Evolutionary conservation across 1,140 invertebrate species (phyloP).

Genomic region (Rhynchophorus ferrugineus): DNA sequence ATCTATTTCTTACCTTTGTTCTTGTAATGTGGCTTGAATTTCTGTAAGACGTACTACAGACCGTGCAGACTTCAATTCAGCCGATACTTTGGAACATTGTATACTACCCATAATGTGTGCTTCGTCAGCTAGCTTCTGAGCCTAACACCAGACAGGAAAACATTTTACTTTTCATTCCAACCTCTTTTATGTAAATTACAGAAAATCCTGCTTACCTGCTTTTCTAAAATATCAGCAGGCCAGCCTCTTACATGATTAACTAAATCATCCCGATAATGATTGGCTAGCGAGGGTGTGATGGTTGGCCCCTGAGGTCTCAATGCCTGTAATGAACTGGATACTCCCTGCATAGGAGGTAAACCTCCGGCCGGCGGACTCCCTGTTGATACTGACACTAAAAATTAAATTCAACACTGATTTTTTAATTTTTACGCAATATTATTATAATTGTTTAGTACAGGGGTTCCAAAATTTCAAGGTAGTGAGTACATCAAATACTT

Average conservation of each 20-base stretch:
- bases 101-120: slow-evolving; percentile 76
- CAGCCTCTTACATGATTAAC: slow-evolving; percentile 86
- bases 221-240: slow-evolving; percentile 86
- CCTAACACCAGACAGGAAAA: slow-evolving; percentile 48
- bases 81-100: slow-evolving; percentile 86
- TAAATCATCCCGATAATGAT: slow-evolving; percentile 86
- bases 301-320: slow-evolving; percentile 40
- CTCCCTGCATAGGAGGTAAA: slow-evolving; percentile 28
- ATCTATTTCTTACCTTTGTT: slow-evolving; percentile 93
- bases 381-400: slow-evolving; percentile 18
- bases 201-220: slow-evolving; percentile 60
- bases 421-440: no score
- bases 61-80: slow-evolving; percentile 88
- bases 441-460: no score
- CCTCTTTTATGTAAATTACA: neutral
- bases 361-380: slow-evolving; percentile 26
- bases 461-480: no score
- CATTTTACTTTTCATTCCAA: no score
- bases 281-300: slow-evolving; percentile 79
- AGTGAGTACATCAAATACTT: no score
- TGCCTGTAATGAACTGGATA: slow-evolving; percentile 40
- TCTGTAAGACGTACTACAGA: slow-evolving; percentile 90
- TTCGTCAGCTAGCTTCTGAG: slow-evolving; percentile 78
- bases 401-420: no score
- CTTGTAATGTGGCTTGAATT: slow-evolving; percentile 93